phyloP scores from a whole-genome alignment of 2,113 vertebrate genomes.

The Oxygymnocypris stewartii region DNA sequence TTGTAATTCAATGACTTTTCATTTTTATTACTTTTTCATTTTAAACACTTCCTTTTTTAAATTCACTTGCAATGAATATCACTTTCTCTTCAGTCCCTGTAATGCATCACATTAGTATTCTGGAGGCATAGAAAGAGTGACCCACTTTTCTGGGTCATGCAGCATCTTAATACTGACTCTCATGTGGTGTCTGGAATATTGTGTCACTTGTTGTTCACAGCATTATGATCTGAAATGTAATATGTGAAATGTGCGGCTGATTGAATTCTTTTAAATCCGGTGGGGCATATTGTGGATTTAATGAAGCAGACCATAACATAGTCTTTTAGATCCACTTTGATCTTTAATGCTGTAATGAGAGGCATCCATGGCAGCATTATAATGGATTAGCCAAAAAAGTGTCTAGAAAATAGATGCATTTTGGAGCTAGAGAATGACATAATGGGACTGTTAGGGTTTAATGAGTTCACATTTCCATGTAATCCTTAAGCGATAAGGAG shows the following conservation, averaged over 20 bases:
- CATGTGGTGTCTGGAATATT: constrained; percentile 24
- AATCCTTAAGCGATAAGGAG: neutral
- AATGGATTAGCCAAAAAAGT: neutral
- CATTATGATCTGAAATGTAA: neutral
- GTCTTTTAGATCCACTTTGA: constrained; percentile 24
- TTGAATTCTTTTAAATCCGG: neutral
- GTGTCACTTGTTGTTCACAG: constrained; percentile 23
- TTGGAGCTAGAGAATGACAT: neutral
- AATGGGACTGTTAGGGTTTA: neutral
- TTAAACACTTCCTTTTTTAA: neutral
- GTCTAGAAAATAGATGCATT: neutral
- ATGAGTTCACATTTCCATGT: neutral
- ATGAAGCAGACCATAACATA: constrained; percentile 18
- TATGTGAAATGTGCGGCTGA: neutral
- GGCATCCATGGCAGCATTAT: constrained; percentile 2
- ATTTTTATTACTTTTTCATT: neutral
- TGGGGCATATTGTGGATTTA: constrained; percentile 33
- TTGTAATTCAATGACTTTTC: neutral
- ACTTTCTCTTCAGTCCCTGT: neutral
- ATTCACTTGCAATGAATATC: constrained; percentile 5
- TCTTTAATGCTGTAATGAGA: constrained; percentile 25
- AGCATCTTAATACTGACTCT: constrained; percentile 32
- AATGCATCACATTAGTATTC: constrained; percentile 36
- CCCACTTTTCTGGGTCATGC: constrained; percentile 41
- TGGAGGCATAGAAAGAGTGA: constrained; percentile 20